phyloP scores from a whole-genome alignment of 2,113 vertebrate species.

The Eudyptes chrysolophus region DNA sequence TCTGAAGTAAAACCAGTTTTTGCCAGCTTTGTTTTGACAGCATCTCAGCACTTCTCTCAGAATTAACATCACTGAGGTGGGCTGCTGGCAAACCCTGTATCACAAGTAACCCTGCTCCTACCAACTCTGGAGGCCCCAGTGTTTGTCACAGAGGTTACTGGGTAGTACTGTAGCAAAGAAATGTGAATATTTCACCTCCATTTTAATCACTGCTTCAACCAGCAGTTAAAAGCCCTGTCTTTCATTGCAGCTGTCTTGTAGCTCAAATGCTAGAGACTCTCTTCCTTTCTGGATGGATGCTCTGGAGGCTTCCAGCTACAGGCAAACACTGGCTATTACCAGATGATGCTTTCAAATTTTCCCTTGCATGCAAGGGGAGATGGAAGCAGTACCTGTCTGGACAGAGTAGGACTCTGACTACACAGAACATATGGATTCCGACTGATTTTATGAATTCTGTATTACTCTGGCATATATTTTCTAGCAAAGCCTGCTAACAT shows the following conservation, averaged over 20 bases:
- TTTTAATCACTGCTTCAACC: not conserved
- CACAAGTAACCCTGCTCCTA: not conserved
- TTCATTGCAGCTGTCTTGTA: not conserved
- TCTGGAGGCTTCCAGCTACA: not conserved
- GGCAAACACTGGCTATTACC: not conserved
- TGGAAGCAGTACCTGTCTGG: not conserved
- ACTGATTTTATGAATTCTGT: not conserved
- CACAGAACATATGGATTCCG: not conserved
- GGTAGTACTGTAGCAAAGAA: not conserved
- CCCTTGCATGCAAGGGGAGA: not conserved
- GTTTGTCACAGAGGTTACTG: not conserved
- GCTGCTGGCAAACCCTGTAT: not conserved
- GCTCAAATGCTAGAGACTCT: not conserved
- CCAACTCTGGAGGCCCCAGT: not conserved
- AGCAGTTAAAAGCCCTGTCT: not conserved
- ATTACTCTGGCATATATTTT: not conserved
- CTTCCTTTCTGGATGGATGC: not conserved
- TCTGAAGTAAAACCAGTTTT: not conserved
- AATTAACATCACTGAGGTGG: not conserved
- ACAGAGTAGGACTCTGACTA: not conserved
- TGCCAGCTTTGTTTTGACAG: not conserved
- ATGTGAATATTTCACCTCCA: not conserved
- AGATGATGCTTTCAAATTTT: not conserved
- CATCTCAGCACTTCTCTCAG: not conserved
- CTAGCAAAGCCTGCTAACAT: not conserved